Base-by-base conservation (phyloP, 2,113 vertebrate genomes). In the Caretta caretta region DNA sequence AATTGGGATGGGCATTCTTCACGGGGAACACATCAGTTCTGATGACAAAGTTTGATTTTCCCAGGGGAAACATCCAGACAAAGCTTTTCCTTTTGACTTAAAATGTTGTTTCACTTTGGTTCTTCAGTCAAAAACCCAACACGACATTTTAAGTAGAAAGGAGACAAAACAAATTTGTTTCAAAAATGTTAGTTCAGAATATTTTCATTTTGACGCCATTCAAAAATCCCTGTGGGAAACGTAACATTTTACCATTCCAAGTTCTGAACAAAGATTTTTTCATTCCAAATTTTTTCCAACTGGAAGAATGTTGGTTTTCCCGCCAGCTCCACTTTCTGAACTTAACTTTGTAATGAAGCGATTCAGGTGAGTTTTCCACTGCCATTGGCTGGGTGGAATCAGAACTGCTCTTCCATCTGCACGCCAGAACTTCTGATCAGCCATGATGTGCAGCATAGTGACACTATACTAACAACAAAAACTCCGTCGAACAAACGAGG, bases 41-140 rank as follows among this genome's bases (percentile, higher is more conserved):
- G 95, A 84, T 72, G 94, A 89, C 94, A 96, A 92, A 79, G 80
- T 86, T 49, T 0, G 72, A 83, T 94, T 96, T 86, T 95, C 92
- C 93, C 92, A 72, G 65, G 95, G 90, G 96, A 97, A 93, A 93
- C 4, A 86, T 94, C 95, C 93, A 95, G 94, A 94, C 96, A 95
- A 97, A 97, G 94, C 96, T 96, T 95, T 96, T 95, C 95, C 96
- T 96, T 97, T 96, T 97, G 96, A 95, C 94, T 96, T 90, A 86
- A 96, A 97, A 96, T 96, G 95, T 96, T 94, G 94, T 88, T 96
- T 96, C 95, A 20, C 82, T 95, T 87, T 11, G 80, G 85, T 93
- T 96, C 93, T 88, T 92, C 95, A 95, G 93, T 96, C 95, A 96
- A 97, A 97, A 97, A 95, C 90, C 8, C 19, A 96, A 95, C 96